Conservation (phyloP, 2,113 vertebrate species). For the Octodon degus region DNA sequence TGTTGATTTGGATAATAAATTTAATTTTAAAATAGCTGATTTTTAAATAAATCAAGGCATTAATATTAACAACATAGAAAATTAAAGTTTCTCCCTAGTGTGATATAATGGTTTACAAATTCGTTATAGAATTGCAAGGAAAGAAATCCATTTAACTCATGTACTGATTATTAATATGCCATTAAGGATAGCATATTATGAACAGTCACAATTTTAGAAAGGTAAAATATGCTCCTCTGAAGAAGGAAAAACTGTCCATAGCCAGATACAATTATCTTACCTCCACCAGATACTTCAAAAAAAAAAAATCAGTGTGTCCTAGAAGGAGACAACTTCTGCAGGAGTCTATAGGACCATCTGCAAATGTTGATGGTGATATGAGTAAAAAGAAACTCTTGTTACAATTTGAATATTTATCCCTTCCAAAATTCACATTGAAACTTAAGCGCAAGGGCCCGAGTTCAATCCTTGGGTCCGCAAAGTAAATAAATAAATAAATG, state of each 20-base stretch:
- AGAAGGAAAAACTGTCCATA: neutral
- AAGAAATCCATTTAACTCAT: neutral
- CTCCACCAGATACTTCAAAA: neutral
- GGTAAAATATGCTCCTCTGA: neutral
- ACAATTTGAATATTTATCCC: neutral
- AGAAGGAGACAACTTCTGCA: neutral
- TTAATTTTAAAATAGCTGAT: slow-evolving; percentile 7
- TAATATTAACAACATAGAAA: slow-evolving; percentile 47
- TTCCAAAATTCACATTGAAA: neutral
- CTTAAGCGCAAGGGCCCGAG: neutral
- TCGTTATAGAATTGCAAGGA: neutral
- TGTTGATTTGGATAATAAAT: neutral
- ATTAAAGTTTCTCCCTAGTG: neutral
- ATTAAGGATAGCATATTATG: neutral
- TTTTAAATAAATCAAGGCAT: slow-evolving; percentile 33
- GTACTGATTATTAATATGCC: neutral
- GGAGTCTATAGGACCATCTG: neutral
- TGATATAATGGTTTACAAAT: neutral
- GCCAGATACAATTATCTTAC: neutral
- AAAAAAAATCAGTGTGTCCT: neutral
- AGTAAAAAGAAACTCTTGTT: neutral
- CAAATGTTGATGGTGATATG: neutral
- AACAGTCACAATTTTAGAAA: slow-evolving; percentile 18
- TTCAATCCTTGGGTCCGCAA: no score
- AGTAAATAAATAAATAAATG: no score